Evolutionary conservation across 2,888 invertebrate species (phyloP), one percentile per base, ranked within the genome.

Genomic region (Diploptera punctata): DNA sequence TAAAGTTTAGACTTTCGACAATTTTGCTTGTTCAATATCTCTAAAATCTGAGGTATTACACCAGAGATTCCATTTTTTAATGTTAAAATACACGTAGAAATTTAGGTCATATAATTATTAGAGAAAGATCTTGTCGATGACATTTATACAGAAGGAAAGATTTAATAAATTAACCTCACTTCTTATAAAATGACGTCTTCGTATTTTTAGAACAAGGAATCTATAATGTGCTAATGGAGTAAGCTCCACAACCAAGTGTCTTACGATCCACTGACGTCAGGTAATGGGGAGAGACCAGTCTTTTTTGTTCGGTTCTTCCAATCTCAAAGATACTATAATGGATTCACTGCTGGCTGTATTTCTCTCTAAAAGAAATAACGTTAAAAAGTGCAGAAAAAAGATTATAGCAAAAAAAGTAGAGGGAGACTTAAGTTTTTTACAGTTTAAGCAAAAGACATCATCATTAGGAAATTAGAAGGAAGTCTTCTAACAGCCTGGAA

Each of bases 401-500:
- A 29, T 29, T 29, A 29, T 13, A 57, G 31, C 29, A 16, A 29
- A 57, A 57, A 57, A 57, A 31, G 26, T 3, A 24, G 29, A 57
- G 16, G 29, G 57, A 57, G n/a, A 29, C n/a, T 29, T 57, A 24
- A 52, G 26, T 57, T 5, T 10, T 57, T 19, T n/a, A 57, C 57
- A 57, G 57, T 57, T 57, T 57, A 57, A 29, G 26, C 57, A 57
- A 29, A 57, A 57, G n/a, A 57, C 57, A 57, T 57, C 52, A 52
- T 52, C 57, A 57, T 57, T 57, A 57, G 57, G 57, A 29, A 57
- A 57, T 57, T 57, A 57, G 57, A 52, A 52, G 52, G 21, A 19
- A 52, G 52, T 52, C 18, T 21, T 19, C 52, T 52, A 52, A 4
- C 19, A 52, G 57, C n/a, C 24, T 3, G 2, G 2, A 29, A 29